phyloP scores from a whole-genome alignment of 2,797 vertebrate species.

The Ptychobarbus kaznakovi region DNA sequence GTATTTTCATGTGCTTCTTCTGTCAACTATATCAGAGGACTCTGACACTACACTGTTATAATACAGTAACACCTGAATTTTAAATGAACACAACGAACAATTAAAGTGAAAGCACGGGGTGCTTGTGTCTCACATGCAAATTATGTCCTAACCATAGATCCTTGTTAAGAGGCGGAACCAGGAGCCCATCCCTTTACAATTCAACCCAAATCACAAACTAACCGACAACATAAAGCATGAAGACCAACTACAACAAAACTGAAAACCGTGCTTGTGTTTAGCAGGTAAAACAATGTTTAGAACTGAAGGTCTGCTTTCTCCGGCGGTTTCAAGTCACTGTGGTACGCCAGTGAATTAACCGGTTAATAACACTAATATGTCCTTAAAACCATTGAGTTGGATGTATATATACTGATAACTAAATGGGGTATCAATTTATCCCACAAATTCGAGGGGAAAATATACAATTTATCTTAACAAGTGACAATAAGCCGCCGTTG shows the following conservation, averaged over 20 bases:
- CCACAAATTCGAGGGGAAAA: too few relatives aligned
- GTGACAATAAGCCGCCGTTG: not conserved
- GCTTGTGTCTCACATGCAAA: constrained; percentile 30
- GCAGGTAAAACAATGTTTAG: not conserved
- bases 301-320: constrained; percentile 8
- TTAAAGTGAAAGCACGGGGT: not conserved
- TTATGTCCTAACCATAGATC: not conserved
- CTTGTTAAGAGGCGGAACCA: not conserved
- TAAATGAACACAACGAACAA: not conserved
- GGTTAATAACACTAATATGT: not conserved
- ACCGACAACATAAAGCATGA: not conserved
- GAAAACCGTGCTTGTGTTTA: not conserved
- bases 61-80: not conserved
- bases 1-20: not conserved
- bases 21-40: not conserved
- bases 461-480: too few relatives aligned
- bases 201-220: not conserved
- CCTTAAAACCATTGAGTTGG: not conserved
- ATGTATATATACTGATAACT: too few relatives aligned
- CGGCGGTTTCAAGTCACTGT: not conserved
- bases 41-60: not conserved
- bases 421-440: not conserved
- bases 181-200: constrained; percentile 6
- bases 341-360: not conserved
- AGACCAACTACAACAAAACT: not conserved